These are phyloP conservation scores for Theocolax elegans DNA, from an alignment of 1,140 invertebrate genomes.

Conservation along the genomic window DNA sequence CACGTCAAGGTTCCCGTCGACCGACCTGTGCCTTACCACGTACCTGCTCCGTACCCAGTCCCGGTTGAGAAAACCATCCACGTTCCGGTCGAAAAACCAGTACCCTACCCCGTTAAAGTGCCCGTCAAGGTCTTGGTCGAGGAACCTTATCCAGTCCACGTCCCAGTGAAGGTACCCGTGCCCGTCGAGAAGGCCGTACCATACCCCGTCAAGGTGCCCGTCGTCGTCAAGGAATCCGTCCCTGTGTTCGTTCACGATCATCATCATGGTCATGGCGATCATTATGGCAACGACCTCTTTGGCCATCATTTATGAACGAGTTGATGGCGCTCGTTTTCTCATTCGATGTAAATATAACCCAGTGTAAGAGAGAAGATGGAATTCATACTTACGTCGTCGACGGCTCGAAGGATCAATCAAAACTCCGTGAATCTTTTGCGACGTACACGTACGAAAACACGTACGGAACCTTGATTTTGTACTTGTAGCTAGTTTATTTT, in stretches of 20 bases:
- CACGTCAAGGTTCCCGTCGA: conserved; percentile 67
- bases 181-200: conserved; percentile 60
- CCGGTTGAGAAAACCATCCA: conserved; percentile 70
- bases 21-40: conserved; percentile 69
- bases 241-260: conserved; percentile 69
- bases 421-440: too few relatives aligned
- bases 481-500: conserved; percentile 10
- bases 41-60: conserved; percentile 70
- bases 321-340: too few relatives aligned
- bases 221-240: conserved; percentile 59
- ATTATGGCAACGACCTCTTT: not conserved
- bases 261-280: conserved; percentile 29
- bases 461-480: conserved; percentile 3
- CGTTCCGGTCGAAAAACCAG: conserved; percentile 67
- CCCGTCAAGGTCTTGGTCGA: conserved; percentile 70
- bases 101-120: conserved; percentile 68
- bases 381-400: too few relatives aligned
- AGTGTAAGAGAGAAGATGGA: not conserved
- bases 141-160: conserved; percentile 59
- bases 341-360: conserved; percentile 16
- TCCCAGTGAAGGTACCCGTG: conserved; percentile 56
- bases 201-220: conserved; percentile 60
- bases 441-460: not conserved
- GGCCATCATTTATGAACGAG: not conserved
- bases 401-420: too few relatives aligned